Evolutionary conservation across 2,888 invertebrate genomes (phyloP), one percentile per base, ranked within the genome.

Genomic region (Arrhopalites spinosus): DNA sequence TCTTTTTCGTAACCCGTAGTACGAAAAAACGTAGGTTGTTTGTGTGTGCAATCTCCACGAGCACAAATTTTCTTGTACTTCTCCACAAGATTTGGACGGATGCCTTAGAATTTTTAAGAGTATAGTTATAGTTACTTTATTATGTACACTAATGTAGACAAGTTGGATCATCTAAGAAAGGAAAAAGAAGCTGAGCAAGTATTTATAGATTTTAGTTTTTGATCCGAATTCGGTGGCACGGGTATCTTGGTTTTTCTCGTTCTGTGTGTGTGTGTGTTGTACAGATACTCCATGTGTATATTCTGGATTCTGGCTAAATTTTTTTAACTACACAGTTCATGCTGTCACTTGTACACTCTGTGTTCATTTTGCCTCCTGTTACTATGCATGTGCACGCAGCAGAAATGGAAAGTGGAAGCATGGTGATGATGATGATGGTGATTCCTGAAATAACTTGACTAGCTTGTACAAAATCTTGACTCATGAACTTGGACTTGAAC

Each of bases 161-260:
- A 17, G 53, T 20, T 23, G 59, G 8, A n/a, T n/a, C 13, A 25
- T 23, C 59, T 25, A 25, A 27, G 59, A 25, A 25, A 13, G 11
- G 20, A 30, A 66, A 8, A 45, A 43, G 66, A 61, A 30, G 25
- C 53, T 45, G 72, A 61, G 63, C 45, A 45, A 45, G 47, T 72
- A 72, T 72, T 72, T 72, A 72, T 72, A 72, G 72, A 36, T 69
- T 69, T 64, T 43, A 61, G 72, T 72, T 72, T 72, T 72, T 71
- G 59, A 72, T 72, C 64, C 72, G 72, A 64, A 63, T 64, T 72
- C 63, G 50, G 72, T 61, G 59, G 71, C 36, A 59, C 27, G 23
- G 50, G 50, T 50, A 50, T n/a, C 45, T 45, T 15, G 8, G 59
- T 59, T 27, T 25, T 27, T 3, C 50, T 50, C 2, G 45, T 13